Evolutionary conservation across 2,888 invertebrate species (phyloP).

Genomic region (Phalangium opilio): DNA sequence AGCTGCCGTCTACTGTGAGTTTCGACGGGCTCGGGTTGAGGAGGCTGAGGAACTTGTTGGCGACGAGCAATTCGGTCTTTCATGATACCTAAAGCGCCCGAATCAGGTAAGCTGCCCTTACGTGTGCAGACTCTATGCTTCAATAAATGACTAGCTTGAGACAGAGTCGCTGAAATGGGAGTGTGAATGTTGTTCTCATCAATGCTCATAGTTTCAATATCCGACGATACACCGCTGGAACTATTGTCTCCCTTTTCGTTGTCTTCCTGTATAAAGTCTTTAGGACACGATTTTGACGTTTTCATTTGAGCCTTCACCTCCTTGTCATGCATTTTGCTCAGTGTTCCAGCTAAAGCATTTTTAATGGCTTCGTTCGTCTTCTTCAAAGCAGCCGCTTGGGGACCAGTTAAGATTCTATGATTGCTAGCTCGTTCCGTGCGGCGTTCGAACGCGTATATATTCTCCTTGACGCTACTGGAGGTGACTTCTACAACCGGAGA

Average conservation of each 20-base stretch:
- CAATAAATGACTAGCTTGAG: constrained; percentile 3
- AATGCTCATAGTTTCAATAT: constrained; percentile 8
- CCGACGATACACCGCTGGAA: constrained; percentile 39
- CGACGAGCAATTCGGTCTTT: neutral
- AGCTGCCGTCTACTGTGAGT: neutral
- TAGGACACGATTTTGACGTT: constrained; percentile 72
- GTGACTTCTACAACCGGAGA: constrained; percentile 12
- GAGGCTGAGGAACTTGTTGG: too few relatives aligned
- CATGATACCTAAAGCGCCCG: neutral
- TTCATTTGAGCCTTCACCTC: constrained; percentile 33
- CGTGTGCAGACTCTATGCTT: constrained; percentile 8
- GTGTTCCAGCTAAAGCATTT: constrained; percentile 13
- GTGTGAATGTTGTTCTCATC: constrained; percentile 5
- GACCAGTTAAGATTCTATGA: constrained; percentile 1
- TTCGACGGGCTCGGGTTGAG: neutral
- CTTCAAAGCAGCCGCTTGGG: constrained; percentile 9
- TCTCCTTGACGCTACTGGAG: constrained; percentile 15
- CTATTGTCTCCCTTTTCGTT: constrained; percentile 52
- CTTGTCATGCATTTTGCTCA: constrained; percentile 6
- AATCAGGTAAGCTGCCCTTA: neutral
- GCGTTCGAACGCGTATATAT: constrained; percentile 15
- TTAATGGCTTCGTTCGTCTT: constrained; percentile 14
- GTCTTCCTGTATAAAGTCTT: constrained; percentile 42
- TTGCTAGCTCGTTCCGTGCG: neutral
- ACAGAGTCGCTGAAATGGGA: constrained; percentile 1